Percentiles rank a stretch among this genome's conserved stretches.
These are phyloP conservation scores for Mesorhabditis sp. DNA, from an alignment of 2,888 invertebrate genomes.

Conservation along the genomic window DNA sequence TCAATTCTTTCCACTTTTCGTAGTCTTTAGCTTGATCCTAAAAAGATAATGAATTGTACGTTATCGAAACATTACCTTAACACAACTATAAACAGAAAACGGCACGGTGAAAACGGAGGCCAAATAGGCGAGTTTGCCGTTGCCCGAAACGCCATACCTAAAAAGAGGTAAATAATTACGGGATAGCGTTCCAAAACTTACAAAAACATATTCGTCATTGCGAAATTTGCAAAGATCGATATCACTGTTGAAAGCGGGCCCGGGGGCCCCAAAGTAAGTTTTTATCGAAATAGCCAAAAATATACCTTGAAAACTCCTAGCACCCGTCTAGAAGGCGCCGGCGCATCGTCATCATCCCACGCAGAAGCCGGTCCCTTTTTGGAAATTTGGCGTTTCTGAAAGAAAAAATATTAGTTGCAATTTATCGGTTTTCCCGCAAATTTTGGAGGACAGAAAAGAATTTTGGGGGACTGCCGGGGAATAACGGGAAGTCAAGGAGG, in stretches of 20 bases:
- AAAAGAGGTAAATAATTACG: not conserved
- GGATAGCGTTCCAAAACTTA: not conserved
- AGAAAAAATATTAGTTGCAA: too few species aligned
- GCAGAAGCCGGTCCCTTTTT: too few species aligned
- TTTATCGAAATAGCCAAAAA: not conserved
- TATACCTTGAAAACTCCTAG: conserved; percentile 4
- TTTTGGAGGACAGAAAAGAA: too few species aligned
- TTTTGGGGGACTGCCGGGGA: too few species aligned
- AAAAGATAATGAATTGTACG: conserved; percentile 6
- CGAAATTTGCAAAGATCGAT: conserved; percentile 36
- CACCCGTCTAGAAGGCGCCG: not conserved
- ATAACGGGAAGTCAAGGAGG: too few species aligned
- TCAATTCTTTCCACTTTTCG: conserved; percentile 46
- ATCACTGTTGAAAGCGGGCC: conserved; percentile 44
- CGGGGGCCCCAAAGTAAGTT: conserved; percentile 24
- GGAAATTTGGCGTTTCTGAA: too few species aligned
- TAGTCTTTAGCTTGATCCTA: conserved; percentile 42
- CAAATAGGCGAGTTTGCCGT: conserved; percentile 34
- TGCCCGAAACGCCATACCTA: conserved; percentile 41
- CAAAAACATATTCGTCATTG: conserved; percentile 43
- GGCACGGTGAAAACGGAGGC: conserved; percentile 36
- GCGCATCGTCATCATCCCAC: too few species aligned
- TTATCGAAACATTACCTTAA: conserved; percentile 15
- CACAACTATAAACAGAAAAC: conserved; percentile 28
- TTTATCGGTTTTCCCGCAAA: too few species aligned